These are phyloP conservation scores for Agonopterix subpropinquella DNA, from an alignment of 2,888 invertebrate genomes.

Conservation along the genomic window DNA sequence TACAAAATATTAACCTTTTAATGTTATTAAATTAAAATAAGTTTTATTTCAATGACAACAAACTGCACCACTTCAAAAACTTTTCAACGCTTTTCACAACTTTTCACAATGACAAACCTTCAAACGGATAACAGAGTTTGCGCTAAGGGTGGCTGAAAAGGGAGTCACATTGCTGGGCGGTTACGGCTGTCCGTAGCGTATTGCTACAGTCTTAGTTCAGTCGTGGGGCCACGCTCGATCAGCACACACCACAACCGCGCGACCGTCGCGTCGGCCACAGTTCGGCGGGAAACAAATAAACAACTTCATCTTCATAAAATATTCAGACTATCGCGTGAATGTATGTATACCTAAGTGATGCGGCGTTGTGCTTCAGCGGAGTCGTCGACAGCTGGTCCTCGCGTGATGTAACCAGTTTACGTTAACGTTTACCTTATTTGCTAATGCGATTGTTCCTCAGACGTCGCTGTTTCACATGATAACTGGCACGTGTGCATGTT, in stretches of 20 bases:
- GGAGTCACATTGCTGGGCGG: conserved; percentile 19
- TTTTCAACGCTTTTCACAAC: neutral
- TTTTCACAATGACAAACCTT: conserved; percentile 6
- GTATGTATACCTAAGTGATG: neutral
- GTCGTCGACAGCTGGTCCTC: conserved; percentile 14
- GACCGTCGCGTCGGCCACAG: conserved; percentile 12
- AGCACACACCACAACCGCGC: conserved; percentile 21
- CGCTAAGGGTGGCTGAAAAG: conserved; percentile 20
- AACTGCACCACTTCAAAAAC: too few species aligned
- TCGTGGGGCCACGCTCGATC: conserved; percentile 27
- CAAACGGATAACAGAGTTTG: conserved; percentile 14
- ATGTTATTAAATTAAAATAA: too few species aligned
- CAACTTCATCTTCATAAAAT: conserved; percentile 8
- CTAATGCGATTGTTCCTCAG: conserved; percentile 46
- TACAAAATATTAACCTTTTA: too few species aligned
- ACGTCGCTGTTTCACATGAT: conserved; percentile 21
- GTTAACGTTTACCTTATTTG: conserved; percentile 48
- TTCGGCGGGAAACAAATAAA: conserved; percentile 27
- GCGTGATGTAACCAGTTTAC: conserved; percentile 49
- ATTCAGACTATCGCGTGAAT: neutral
- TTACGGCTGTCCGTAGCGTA: conserved; percentile 11
- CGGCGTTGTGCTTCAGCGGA: neutral
- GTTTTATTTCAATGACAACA: too few species aligned
- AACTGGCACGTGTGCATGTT: conserved; percentile 17
- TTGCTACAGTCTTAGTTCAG: conserved; percentile 19